These are phyloP conservation scores for Microvelia longipes DNA, from an alignment of 1,140 invertebrate species.

Conservation along the genomic window DNA sequence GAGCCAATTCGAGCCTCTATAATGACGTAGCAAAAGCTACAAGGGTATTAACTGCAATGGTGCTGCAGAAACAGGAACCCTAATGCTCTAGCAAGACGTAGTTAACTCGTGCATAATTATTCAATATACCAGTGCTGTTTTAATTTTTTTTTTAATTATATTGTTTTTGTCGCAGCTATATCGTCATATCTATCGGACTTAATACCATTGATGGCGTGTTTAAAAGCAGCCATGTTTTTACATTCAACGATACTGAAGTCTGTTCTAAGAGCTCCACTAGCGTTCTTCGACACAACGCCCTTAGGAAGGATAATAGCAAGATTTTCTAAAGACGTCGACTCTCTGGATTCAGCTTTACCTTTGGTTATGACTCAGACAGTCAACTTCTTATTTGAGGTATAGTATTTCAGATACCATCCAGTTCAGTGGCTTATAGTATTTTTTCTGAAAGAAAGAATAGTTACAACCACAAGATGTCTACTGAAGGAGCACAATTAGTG, in stretches of 20 bases:
- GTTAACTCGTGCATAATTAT: too few species aligned
- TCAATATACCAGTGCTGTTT: too few species aligned
- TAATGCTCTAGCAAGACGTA: too few species aligned
- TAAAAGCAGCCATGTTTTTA: conserved; percentile 41
- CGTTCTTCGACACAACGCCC: conserved; percentile 61
- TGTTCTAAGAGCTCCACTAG: conserved; percentile 45
- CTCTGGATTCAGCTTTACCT: conserved; percentile 36
- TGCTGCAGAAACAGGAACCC: too few species aligned
- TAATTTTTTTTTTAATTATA: not conserved
- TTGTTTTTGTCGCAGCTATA: not conserved
- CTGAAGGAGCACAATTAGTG: too few species aligned
- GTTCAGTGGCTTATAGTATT: too few species aligned
- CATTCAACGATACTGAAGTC: conserved; percentile 43
- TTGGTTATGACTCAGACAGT: conserved; percentile 27
- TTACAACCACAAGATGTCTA: too few species aligned
- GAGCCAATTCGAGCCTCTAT: too few species aligned
- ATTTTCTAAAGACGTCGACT: conserved; percentile 54
- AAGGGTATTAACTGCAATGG: too few species aligned
- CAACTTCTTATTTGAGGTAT: conserved; percentile 33
- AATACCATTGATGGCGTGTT: conserved; percentile 37
- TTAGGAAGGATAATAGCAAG: conserved; percentile 54
- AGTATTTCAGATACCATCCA: too few species aligned
- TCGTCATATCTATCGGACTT: conserved; percentile 34
- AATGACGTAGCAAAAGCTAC: too few species aligned
- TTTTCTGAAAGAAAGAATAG: too few species aligned